These are phyloP conservation scores for Meiosimyza platycephala DNA, from an alignment of 2,888 invertebrate genomes.

Conservation along the genomic window DNA sequence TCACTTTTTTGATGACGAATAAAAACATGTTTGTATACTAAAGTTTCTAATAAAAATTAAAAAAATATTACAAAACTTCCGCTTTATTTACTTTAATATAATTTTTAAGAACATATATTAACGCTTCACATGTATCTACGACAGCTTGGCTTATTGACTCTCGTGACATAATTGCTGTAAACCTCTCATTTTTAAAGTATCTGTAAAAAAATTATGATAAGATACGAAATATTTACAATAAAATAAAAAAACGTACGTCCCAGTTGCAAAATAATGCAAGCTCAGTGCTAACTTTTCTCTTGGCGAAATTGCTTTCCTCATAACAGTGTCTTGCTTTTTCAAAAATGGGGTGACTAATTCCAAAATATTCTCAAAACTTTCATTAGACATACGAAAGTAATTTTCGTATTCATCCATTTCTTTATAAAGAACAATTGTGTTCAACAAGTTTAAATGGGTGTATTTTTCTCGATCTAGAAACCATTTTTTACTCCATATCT, in stretches of 20 bases:
- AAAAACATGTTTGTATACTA: conserved; percentile 19
- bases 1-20: conserved; percentile 29
- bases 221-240: no score
- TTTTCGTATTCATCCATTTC: conserved; percentile 34
- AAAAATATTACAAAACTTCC: no score
- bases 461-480: no score
- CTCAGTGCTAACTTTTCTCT: conserved; percentile 26
- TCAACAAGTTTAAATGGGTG: conserved; percentile 27
- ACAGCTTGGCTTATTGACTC: no score
- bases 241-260: conserved; percentile 22
- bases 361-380: conserved; percentile 25
- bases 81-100: no score
- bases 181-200: no score
- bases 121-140: no score
- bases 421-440: conserved; percentile 32
- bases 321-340: conserved; percentile 26
- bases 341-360: conserved; percentile 34
- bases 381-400: conserved; percentile 28
- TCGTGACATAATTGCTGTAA: no score
- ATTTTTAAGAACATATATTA: no score
- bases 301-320: conserved; percentile 33
- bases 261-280: conserved; percentile 25
- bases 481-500: no score
- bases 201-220: no score
- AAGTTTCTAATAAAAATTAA: no score